A percentile compares a stretch with the other conserved stretches of the same genome.
phyloP scores from a whole-genome alignment of 2,113 vertebrate species.

The Aviceda subcristata region DNA sequence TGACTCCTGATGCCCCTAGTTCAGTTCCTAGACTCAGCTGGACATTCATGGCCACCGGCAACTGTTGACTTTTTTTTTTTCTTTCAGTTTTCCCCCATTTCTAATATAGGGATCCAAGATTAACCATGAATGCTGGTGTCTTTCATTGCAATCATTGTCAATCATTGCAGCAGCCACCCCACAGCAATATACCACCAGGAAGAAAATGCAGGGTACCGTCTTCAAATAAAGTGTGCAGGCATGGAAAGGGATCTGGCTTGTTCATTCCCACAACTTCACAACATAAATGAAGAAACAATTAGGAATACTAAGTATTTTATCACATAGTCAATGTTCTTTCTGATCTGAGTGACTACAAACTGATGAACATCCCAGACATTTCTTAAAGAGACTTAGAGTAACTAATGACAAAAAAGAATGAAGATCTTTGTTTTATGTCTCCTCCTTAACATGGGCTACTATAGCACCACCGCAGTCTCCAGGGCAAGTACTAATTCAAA shows the following conservation, averaged over 20 bases:
- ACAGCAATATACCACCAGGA: not conserved
- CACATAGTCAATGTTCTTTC: accelerated
- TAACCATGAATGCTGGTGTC: accelerated
- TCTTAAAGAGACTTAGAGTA: not conserved
- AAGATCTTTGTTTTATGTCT: not conserved
- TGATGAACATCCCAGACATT: not conserved
- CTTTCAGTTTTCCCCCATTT: not conserved
- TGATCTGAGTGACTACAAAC: not conserved
- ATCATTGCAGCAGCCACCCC: not conserved
- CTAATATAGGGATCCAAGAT: not conserved
- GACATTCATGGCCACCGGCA: not conserved
- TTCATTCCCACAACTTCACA: accelerated
- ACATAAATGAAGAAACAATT: accelerated
- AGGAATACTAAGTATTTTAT: not conserved
- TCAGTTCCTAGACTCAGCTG: not conserved
- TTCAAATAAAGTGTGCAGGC: accelerated
- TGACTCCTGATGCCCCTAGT: not conserved
- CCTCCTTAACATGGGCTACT: not conserved
- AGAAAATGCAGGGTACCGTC: accelerated
- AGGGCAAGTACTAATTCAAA: not conserved
- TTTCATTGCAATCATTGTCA: not conserved
- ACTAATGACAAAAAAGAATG: not conserved
- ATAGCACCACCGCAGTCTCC: not conserved
- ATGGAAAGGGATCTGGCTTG: accelerated
- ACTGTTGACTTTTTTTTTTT: not conserved